Conservation (phyloP, 2,888 invertebrate genomes). For the Lacanobia wlatinum region DNA sequence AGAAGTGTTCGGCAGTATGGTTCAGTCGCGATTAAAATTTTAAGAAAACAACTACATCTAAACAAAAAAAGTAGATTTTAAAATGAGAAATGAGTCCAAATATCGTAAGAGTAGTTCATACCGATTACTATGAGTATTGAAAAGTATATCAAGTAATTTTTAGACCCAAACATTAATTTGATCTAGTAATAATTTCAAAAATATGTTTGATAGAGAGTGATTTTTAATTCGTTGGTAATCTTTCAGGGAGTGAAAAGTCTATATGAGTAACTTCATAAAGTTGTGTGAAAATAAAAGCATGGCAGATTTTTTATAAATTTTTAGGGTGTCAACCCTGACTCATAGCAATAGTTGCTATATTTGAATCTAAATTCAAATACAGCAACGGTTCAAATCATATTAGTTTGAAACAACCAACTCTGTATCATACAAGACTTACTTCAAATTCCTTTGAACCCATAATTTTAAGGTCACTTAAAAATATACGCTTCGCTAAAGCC, state of each 20-base stretch:
- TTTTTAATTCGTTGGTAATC: not conserved
- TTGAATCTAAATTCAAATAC: not conserved
- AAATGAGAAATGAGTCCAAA: constrained; percentile 23
- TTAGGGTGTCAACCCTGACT: no score
- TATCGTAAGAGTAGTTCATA: constrained; percentile 33
- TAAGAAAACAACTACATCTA: constrained; percentile 43
- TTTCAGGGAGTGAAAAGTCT: not conserved
- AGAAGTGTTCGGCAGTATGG: constrained; percentile 59
- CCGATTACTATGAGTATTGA: constrained; percentile 27
- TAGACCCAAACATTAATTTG: constrained; percentile 46
- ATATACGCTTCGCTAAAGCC: no score
- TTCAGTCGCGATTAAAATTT: constrained; percentile 55
- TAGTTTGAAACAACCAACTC: no score
- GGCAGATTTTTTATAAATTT: not conserved
- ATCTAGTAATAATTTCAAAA: constrained; percentile 32
- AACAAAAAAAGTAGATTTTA: constrained; percentile 10
- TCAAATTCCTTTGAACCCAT: no score
- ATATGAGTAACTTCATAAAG: not conserved
- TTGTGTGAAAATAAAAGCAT: no score
- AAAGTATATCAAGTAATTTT: constrained; percentile 12
- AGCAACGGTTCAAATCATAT: no score
- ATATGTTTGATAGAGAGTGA: no score
- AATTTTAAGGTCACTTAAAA: no score
- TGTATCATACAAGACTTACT: no score
- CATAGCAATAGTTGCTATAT: no score